Conservation (phyloP, 2,797 vertebrate genomes). For the Acanthurus tractus region DNA sequence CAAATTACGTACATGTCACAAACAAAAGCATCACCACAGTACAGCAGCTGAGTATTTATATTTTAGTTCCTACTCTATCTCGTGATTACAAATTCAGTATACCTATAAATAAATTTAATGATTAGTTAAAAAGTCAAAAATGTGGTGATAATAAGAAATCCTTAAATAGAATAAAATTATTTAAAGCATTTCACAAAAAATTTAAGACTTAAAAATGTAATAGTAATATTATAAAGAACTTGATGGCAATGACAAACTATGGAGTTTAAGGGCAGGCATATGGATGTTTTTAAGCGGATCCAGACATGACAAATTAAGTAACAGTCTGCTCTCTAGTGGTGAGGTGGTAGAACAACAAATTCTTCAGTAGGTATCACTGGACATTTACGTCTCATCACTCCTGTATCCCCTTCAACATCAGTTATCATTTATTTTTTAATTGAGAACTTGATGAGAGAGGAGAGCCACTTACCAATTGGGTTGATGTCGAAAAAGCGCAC, state of each 20-base stretch:
- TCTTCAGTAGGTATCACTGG: slow-evolving; percentile 7
- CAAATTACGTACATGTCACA: slow-evolving; percentile 17
- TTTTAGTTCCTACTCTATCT: not conserved
- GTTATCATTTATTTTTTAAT: not conserved
- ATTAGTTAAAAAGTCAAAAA: slow-evolving; percentile 9
- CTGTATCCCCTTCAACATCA: not conserved
- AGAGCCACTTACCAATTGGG: slow-evolving; percentile 77
- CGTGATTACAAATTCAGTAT: slow-evolving; percentile 9
- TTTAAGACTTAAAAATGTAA: not conserved
- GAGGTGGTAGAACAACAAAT: slow-evolving; percentile 37
- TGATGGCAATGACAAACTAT: slow-evolving; percentile 29
- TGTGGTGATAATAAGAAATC: not conserved
- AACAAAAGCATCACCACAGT: slow-evolving; percentile 9
- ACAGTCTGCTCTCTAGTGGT: slow-evolving; percentile 85
- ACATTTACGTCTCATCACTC: slow-evolving; percentile 12
- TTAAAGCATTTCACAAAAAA: not conserved
- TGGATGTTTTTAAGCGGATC: slow-evolving; percentile 17
- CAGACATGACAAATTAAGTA: slow-evolving; percentile 69
- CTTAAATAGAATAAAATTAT: not conserved
- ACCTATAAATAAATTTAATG: not conserved
- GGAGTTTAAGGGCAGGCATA: slow-evolving; percentile 21
- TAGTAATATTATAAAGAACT: slow-evolving; percentile 9
- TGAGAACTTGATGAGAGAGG: not conserved
- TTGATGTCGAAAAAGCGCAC: slow-evolving; percentile 78
- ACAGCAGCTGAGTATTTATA: not conserved